Percentiles rank a stretch among this genome's conserved stretches.
These are phyloP conservation scores for Acleris emargana DNA, from an alignment of 2,888 invertebrate species.

Conservation along the genomic window DNA sequence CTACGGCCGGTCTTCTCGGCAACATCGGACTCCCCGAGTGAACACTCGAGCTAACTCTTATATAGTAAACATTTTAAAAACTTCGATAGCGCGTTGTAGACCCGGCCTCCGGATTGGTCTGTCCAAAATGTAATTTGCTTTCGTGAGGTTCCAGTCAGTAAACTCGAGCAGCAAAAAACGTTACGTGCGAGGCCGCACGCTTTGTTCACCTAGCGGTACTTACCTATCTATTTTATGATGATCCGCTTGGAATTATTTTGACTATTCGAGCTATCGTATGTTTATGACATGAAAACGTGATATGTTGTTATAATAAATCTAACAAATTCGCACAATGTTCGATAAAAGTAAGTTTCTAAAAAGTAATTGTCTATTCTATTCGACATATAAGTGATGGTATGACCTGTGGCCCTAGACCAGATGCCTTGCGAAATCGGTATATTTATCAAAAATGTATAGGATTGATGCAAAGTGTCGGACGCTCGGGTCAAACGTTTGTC, in stretches of 20 bases:
- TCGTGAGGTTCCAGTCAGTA: constrained; percentile 74
- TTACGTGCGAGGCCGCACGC: constrained; percentile 32
- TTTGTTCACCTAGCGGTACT: constrained; percentile 20
- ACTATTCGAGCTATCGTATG: too few species aligned
- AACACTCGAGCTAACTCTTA: constrained; percentile 39
- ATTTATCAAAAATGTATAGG: too few species aligned
- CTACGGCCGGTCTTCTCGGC: constrained; percentile 78
- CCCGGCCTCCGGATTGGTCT: constrained; percentile 58
- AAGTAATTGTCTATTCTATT: too few species aligned
- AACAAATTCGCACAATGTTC: too few species aligned
- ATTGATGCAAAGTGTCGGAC: too few species aligned
- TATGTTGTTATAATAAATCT: too few species aligned
- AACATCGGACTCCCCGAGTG: constrained; percentile 77
- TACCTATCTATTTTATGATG: neutral
- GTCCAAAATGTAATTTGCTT: constrained; percentile 49
- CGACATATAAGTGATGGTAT: too few species aligned
- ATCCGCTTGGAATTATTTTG: neutral
- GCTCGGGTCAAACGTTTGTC: too few species aligned
- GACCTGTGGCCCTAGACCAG: too few species aligned
- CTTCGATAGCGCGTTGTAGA: constrained; percentile 66
- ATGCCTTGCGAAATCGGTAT: too few species aligned
- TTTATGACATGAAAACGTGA: too few species aligned
- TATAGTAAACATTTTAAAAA: constrained; percentile 54
- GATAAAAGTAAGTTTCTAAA: too few species aligned
- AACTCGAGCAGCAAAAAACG: constrained; percentile 62